Evolutionary conservation across 2,888 invertebrate genomes (phyloP).

Genomic region (Cheilosia urbana): DNA sequence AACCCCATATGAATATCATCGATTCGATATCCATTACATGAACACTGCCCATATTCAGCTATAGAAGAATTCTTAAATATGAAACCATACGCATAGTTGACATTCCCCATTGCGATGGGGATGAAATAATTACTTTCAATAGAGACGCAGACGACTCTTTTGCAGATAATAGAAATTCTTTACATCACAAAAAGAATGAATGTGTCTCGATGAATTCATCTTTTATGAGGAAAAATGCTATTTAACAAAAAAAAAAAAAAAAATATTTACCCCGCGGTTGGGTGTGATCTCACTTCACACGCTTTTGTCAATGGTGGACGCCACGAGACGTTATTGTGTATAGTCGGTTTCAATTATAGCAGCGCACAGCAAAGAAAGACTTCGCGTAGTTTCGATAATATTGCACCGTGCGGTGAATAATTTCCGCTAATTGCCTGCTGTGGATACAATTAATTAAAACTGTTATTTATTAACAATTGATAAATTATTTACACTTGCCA

Average conservation of each 20-base stretch:
- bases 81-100: background rate
- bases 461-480: background rate
- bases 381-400: background rate
- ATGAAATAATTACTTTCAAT: background rate
- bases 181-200: background rate
- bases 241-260: background rate
- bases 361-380: background rate
- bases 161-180: background rate
- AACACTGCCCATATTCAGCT: background rate
- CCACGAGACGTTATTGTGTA: background rate
- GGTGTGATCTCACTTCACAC: too few species aligned
- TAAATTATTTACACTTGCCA: conserved; percentile 3
- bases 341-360: background rate
- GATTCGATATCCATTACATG: background rate
- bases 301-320: background rate
- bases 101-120: background rate
- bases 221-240: background rate
- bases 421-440: conserved; percentile 6
- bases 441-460: conserved; percentile 20
- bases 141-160: background rate
- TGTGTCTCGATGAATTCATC: background rate
- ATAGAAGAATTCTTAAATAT: background rate
- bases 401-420: conserved; percentile 1
- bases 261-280: background rate
- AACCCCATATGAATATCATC: background rate